Evolutionary conservation across 2,113 vertebrate genomes (phyloP), one percentile per base, ranked within the genome.

Genomic region (Terrapene triunguis): DNA sequence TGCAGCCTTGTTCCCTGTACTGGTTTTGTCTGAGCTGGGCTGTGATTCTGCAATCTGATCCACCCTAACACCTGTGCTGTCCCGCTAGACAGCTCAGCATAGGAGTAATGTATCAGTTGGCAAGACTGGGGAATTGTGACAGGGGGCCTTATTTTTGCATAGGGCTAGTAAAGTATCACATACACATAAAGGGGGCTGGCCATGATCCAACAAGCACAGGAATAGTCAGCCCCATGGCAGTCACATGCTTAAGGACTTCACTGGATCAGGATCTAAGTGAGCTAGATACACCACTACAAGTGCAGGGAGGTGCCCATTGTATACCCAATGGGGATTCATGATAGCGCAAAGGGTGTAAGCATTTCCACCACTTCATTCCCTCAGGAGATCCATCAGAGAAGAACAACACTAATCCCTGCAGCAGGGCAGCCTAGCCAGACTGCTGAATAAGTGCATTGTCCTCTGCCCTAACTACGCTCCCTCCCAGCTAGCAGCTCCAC

Each of bases 231-330:
- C 6, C 24, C 12, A 65, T 50, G 62, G 80, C 10, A 1, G 2
- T 4, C 76, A 74, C 13, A 0, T 0, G 2, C 74, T 38, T 11
- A 42, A 50, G 82, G 79, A 21, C 0, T 0, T 90, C 90, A 55
- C 85, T 2, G 1, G 19, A 12, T 12, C 48, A 47, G 59, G 69
- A 48, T 54, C 54, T 25, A 16, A 1, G 50, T 27, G 38, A 78
- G 44, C 42, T 47, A 47, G 65, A 44, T 78, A 25, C 25, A 78
- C 74, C 74, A 24, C 38, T 42, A 74, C 8, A 38, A 38, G 42
- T 47, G 24, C n/a, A 44, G 72, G 69, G 21, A 13, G 22, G 22
- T 25, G 21, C 72, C 42, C 21, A 24, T 42, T 76, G 24, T 29
- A 42, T 38, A 47, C 42, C 42, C 42, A 78, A 8, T 78, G 42